Evolutionary conservation across 1,140 invertebrate species (phyloP).

Genomic region (Drosophila biarmipes): DNA sequence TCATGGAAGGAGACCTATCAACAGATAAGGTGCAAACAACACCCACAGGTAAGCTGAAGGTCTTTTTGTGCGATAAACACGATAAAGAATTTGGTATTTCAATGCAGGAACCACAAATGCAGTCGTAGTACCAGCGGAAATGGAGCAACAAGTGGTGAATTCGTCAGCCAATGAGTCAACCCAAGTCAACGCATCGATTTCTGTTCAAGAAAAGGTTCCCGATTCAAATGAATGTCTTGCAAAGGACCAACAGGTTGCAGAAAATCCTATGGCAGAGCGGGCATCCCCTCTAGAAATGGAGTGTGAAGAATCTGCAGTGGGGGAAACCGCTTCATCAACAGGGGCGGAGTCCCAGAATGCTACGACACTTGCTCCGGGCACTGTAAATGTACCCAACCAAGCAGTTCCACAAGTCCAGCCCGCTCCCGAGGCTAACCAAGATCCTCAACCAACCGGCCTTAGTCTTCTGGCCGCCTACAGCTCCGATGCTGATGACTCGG

Average conservation of each 20-base stretch:
- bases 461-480: conserved; percentile 69
- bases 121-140: not conserved
- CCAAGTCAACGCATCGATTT: not conserved
- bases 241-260: too few species aligned
- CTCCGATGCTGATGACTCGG: conserved; percentile 64
- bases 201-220: not conserved
- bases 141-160: not conserved
- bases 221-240: not conserved
- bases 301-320: not conserved
- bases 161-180: conserved; percentile 1
- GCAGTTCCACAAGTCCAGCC: conserved; percentile 1
- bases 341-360: not conserved
- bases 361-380: not conserved
- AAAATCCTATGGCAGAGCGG: not conserved
- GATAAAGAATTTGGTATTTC: not conserved
- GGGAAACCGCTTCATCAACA: not conserved
- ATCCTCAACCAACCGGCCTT: conserved; percentile 29
- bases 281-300: conserved; percentile 20
- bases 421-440: conserved; percentile 15
- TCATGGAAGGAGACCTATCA: not conserved
- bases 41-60: conserved; percentile 36
- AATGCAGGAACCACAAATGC: conserved; percentile 6
- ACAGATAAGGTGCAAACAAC: conserved; percentile 29
- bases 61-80: conserved; percentile 1
- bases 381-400: not conserved